Evolutionary conservation across 2,888 invertebrate species (phyloP), one percentile per base, ranked within the genome.

Genomic region (Philopedon plagiatum): DNA sequence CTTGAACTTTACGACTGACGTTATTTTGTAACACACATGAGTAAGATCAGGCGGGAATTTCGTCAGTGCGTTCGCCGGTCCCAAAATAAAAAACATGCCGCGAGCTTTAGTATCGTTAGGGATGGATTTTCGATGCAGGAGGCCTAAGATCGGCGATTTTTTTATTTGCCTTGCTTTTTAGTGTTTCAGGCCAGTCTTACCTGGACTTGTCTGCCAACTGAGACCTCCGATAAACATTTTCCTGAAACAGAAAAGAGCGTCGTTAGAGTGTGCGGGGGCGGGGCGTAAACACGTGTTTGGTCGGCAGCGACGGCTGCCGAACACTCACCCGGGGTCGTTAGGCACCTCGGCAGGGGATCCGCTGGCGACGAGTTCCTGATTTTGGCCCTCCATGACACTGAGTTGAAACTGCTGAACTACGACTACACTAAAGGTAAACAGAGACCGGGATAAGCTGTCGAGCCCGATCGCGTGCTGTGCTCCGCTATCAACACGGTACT

Each of bases 171-270:
- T 3, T n/a, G 41, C 9, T 5, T 9, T 18, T 46, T 32, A 5
- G 9, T 18, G 13, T 29, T 46, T 44, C 26, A 3, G 13, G 23
- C 18, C 37, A 3, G 19, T 65, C 91, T 90, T 91, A 98, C 98
- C 98, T 93, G 98, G 97, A 91, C 97, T 98, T 86, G 98, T 99
- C 91, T 98, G 98, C 98, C 98, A 99, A 90, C 98, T 98, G 87
- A 99, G 93, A 86, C 99, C 99, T 86, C 99, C 99, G 90, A 99
- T 97, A 92, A 99, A 99, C 98, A 99, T 99, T 94, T 99, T 99
- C 90, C 98, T 98, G 93, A 83, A 95, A 95, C 88, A 91, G 86
- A 71, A 70, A 74, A 66, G 58, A 70, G 29, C 41, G 57, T 62
- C 46, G 61, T 66, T 62, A 67, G 51, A 26, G 61, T 71, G 72